A percentile compares a stretch with the other conserved stretches of the same genome.
Conservation (phyloP, 92 coral and sea anemone genomes). For the Galaxea fascicularis region DNA sequence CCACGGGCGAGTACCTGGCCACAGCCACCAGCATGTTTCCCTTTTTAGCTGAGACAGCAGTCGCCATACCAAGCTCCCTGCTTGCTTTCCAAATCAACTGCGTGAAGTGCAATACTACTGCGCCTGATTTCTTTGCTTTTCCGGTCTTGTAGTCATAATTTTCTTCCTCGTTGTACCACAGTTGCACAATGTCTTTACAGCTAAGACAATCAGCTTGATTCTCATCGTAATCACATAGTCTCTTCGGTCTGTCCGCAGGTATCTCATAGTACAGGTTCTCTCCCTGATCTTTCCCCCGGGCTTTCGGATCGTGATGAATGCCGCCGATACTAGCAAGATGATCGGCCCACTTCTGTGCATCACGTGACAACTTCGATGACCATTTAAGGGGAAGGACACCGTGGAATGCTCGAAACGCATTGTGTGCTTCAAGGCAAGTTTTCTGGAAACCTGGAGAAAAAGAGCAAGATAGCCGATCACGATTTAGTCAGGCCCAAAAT, state of each 20-base stretch:
- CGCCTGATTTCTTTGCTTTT: conserved; percentile 24
- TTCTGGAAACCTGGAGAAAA: conserved; percentile 25
- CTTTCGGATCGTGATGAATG: conserved; percentile 58
- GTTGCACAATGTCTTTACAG: conserved; percentile 62
- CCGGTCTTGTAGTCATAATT: conserved; percentile 63
- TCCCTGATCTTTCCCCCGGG: conserved; percentile 56
- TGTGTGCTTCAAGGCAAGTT: conserved; percentile 58
- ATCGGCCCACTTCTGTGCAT: conserved; percentile 71
- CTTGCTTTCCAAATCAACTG: conserved; percentile 71
- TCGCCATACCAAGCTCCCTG: conserved; percentile 71
- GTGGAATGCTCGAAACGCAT: conserved; percentile 52
- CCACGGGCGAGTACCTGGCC: conserved; percentile 66
- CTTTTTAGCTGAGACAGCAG: conserved; percentile 42
- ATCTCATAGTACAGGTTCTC: conserved; percentile 65
- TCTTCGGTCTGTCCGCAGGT: conserved; percentile 47
- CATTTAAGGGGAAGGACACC: conserved; percentile 61
- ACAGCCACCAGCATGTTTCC: conserved; percentile 42
- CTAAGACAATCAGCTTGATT: conserved; percentile 31
- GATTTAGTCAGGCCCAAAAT: no score
- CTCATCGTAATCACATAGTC: conserved; percentile 52
- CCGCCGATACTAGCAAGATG: conserved; percentile 30
- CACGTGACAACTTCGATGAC: conserved; percentile 61
- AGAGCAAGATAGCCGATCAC: not conserved
- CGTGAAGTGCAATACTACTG: conserved; percentile 59
- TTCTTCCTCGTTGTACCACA: conserved; percentile 68